phyloP scores from a whole-genome alignment of 2,797 vertebrate genomes.

The Tamandua tetradactyla region DNA sequence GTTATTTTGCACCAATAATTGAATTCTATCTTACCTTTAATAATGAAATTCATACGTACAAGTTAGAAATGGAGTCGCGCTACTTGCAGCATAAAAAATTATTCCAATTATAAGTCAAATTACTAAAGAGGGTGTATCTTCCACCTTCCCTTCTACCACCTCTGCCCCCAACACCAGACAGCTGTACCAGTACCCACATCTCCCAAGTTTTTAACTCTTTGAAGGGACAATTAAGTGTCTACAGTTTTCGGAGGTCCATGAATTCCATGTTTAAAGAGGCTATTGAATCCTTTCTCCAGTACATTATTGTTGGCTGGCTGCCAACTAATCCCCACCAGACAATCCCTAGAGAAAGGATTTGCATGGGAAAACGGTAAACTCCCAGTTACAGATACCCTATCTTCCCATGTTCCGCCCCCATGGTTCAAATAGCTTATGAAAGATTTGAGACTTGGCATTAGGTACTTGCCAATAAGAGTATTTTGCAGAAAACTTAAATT shows the following conservation, averaged over 20 bases:
- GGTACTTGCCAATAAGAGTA: background rate
- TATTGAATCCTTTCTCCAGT: background rate
- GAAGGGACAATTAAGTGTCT: background rate
- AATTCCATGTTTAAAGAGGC: background rate
- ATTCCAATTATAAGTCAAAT: background rate
- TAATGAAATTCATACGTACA: background rate
- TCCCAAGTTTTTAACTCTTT: background rate
- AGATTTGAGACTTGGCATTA: background rate
- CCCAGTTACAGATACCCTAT: background rate
- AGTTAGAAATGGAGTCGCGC: background rate
- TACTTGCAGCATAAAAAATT: slow-evolving; percentile 14
- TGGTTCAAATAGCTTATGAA: background rate
- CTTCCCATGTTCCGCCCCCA: background rate
- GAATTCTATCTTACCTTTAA: background rate
- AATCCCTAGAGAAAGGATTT: background rate
- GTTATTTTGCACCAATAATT: background rate
- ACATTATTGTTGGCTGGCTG: background rate
- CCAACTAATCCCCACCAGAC: slow-evolving; percentile 17
- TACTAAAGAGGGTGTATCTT: background rate
- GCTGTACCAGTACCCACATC: background rate
- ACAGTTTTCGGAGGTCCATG: background rate
- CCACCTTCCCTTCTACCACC: background rate
- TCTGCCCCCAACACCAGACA: background rate
- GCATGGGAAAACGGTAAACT: background rate
- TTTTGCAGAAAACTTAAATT: background rate